Percentiles rank a stretch among this genome's conserved stretches.
phyloP scores from a whole-genome alignment of 2,797 vertebrate genomes.

The Eurystomus glaucurus region DNA sequence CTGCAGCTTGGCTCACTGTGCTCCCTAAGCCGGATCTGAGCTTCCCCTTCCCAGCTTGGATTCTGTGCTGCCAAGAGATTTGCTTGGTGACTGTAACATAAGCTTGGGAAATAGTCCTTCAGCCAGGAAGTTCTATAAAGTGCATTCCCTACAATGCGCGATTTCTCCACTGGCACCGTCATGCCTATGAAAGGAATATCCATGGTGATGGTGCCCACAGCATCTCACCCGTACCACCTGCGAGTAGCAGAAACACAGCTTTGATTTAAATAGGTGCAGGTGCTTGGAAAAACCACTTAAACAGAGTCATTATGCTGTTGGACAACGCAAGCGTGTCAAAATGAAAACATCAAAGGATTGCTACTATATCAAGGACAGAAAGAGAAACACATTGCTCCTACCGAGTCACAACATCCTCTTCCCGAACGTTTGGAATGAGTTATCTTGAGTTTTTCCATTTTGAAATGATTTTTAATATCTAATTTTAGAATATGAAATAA shows the following conservation, averaged over 20 bases:
- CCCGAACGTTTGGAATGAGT: background rate
- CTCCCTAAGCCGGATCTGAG: background rate
- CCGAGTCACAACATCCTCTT: background rate
- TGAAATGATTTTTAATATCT: background rate
- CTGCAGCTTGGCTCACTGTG: background rate
- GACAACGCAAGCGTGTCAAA: background rate
- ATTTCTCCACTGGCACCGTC: background rate
- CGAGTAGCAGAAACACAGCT: background rate
- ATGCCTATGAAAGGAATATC: constrained; percentile 29
- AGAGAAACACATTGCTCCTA: background rate
- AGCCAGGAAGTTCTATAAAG: constrained; percentile 23
- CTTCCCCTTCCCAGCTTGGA: background rate
- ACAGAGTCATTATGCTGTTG: background rate
- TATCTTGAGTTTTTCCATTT: background rate
- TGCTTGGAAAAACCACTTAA: background rate
- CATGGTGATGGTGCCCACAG: constrained; percentile 61
- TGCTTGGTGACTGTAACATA: background rate
- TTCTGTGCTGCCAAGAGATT: constrained; percentile 9
- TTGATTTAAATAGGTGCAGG: background rate
- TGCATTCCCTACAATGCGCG: background rate
- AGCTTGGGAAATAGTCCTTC: background rate
- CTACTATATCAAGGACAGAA: background rate
- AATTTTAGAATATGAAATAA: constrained; percentile 17
- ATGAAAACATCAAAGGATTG: background rate
- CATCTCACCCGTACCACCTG: background rate